phyloP scores from a whole-genome alignment of 2,113 vertebrate genomes.

The Zosterops pallidus region DNA sequence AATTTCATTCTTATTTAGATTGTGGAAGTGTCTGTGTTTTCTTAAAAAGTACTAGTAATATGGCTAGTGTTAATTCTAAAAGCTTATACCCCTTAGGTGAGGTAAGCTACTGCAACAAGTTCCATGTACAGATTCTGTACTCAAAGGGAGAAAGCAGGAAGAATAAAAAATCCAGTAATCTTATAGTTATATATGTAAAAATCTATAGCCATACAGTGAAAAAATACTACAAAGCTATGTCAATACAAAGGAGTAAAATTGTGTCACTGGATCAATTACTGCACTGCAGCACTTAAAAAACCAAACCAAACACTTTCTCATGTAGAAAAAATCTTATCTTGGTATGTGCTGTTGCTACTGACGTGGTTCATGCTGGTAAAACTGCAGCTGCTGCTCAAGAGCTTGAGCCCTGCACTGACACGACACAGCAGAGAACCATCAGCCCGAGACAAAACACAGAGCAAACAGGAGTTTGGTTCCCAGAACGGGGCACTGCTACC shows the following conservation, averaged over 20 bases:
- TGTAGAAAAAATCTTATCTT: fast-evolving
- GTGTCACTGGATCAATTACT: neutral
- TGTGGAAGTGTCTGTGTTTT: neutral
- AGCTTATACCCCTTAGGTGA: neutral
- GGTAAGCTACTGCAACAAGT: neutral
- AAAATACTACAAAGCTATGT: constrained; percentile 10
- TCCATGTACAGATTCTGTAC: neutral
- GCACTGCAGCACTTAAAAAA: neutral
- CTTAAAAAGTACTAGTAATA: neutral
- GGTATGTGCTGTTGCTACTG: neutral
- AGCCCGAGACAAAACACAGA: fast-evolving
- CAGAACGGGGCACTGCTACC: fast-evolving
- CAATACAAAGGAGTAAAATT: neutral
- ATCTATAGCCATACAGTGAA: neutral
- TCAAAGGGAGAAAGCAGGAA: neutral
- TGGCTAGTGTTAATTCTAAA: neutral
- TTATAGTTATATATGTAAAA: neutral
- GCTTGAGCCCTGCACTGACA: neutral
- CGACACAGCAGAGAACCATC: fast-evolving
- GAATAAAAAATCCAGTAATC: neutral
- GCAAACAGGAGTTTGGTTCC: neutral
- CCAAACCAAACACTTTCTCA: neutral
- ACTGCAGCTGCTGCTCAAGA: fast-evolving
- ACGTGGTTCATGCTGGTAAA: fast-evolving
- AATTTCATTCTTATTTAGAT: neutral